A percentile compares a stretch with the other conserved stretches of the same genome.
Evolutionary conservation across 2,888 invertebrate genomes (phyloP).

Genomic region (Neoitamus cyanurus): DNA sequence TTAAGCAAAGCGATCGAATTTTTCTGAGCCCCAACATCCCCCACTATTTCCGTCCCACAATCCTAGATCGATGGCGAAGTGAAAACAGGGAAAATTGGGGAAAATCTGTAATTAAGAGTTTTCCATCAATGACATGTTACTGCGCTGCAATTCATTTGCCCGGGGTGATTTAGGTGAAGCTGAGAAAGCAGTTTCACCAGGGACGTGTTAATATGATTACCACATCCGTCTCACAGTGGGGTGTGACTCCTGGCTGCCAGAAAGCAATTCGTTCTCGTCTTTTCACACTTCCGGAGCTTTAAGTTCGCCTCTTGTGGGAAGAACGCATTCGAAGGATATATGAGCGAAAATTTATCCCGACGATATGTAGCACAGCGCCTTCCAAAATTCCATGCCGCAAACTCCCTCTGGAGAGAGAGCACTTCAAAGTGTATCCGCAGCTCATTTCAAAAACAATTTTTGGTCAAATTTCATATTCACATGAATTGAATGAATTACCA

Average conservation of each 20-base stretch:
- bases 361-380: no score
- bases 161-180: neutral
- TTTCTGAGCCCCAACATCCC: neutral
- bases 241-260: neutral
- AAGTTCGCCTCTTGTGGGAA: neutral
- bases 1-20: neutral
- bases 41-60: neutral
- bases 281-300: neutral
- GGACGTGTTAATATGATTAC: neutral
- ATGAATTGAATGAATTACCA: neutral
- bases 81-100: neutral
- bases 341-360: no score
- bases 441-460: neutral
- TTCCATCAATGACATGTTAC: neutral
- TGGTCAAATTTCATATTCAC: neutral
- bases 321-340: neutral
- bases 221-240: neutral
- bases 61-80: neutral
- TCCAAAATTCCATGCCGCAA: neutral
- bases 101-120: slow-evolving; percentile 4
- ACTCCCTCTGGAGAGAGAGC: neutral
- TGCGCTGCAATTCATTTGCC: neutral
- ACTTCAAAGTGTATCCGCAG: neutral
- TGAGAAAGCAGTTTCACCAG: neutral
- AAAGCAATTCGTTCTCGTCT: neutral